Evolutionary conservation across 1,140 invertebrate species (phyloP).

Genomic region (Magallana ariakensis): DNA sequence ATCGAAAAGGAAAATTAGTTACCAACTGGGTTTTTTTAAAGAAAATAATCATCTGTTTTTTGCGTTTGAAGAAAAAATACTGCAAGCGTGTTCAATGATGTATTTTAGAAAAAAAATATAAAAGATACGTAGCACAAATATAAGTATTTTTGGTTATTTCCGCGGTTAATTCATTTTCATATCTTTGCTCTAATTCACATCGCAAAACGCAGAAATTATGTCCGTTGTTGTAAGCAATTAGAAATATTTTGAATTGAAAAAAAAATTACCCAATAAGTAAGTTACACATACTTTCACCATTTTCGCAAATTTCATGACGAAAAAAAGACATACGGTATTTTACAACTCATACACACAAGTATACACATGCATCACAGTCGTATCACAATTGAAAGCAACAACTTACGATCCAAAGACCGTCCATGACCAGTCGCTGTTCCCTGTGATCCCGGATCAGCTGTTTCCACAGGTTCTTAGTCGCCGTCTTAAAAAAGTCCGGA

Average conservation of each 20-base stretch:
- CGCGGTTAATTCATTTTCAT: no score
- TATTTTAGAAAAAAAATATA: neutral
- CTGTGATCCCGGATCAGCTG: conserved; percentile 66
- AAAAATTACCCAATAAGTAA: no score
- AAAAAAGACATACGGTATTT: no score
- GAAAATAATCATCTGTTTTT: neutral
- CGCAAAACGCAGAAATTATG: no score
- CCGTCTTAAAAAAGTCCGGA: conserved; percentile 75
- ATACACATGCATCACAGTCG: no score
- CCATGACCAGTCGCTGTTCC: conserved; percentile 63
- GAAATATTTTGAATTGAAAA: no score
- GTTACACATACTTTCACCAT: no score
- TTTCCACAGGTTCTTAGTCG: conserved; percentile 67
- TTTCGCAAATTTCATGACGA: no score
- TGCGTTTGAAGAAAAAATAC: neutral
- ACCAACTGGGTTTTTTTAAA: neutral
- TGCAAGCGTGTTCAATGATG: neutral
- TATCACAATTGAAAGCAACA: neutral
- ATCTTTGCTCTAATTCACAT: no score
- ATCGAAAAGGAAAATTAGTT: neutral
- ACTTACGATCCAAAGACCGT: conserved; percentile 77
- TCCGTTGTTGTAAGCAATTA: no score
- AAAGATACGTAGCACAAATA: neutral
- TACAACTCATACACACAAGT: no score
- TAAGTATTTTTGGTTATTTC: neutral